Base-by-base conservation (phyloP, 1,140 invertebrate species). In the Camponotus pennsylvanicus region DNA sequence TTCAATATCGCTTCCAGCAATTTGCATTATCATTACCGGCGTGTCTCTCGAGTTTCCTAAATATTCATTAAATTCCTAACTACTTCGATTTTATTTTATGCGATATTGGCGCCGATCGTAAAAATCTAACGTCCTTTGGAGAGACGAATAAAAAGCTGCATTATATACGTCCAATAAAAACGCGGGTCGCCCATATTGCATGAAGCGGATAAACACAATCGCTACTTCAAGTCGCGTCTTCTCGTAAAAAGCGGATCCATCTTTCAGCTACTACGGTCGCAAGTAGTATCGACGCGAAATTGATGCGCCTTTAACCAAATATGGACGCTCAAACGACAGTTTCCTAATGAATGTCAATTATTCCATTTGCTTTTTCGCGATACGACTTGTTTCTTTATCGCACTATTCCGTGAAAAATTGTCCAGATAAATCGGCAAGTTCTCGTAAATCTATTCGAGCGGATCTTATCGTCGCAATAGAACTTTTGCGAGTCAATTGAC, bases 291-390 rank as follows among this genome's bases (percentile, higher is more conserved):
- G 49, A 59, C 52, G 57, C 52, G 66, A 52, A 34, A 82, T 69
- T 82, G 61, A 82, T n/a, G 66, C 61, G 13, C 21, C 57, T 18
- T 49, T 61, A 73, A 11, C 89, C 90, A 90, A 90, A 90, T 90
- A 90, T 70, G 89, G 86, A 5, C 18, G 40, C 8, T 59, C 69
- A 21, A 63, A 73, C 40, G 27, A 83, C n/a, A 83, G 59, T 71
- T 75, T 86, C 86, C 61, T 90, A 79, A 88, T 78, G 89, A 90
- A 88, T 77, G 42, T 70, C 90, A 90, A 90, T 90, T 90, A 90
- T 34, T 32, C 40, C 11, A 42, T 84, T 86, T 45, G 79, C 61
- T 86, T 69, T 86, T 70, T 83, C 45, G 57, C 49, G 27, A 55
- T 59, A 34, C 11, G 32, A 3, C 40, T 34, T 3, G 69, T 42